Base-by-base conservation (phyloP, 2,797 vertebrate species). In the Orestias chungarensis region DNA sequence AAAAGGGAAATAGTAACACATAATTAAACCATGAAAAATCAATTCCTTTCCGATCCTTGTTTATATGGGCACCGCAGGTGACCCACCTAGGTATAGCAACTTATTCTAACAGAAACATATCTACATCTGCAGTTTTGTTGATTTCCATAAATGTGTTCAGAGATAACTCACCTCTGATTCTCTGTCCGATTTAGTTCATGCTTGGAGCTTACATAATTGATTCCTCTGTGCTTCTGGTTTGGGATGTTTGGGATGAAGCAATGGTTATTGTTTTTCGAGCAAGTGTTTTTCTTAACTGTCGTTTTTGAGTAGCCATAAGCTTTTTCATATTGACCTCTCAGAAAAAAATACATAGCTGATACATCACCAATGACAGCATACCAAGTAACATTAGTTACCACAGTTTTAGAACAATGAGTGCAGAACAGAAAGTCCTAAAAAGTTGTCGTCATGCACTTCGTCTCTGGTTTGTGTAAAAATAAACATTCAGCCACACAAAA, bases 401-500 rank as follows among this genome's bases (percentile, higher is more conserved):
- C 35, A 12, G 5, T 25, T 25, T 40, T 42, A 25, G 35, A 62
- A 40, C 23, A 11, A 52, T 52, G 10, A 27, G 11, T 52, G 10
- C 27, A 52, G n/a, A 25, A 14, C 50, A 62, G 42, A 38, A n/a
- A n/a, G 40, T 40, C 59, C 35, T 62, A 25, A 38, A 61, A 62
- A 8, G 23, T 40, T 62, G 59, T 25, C 35, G 59, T 25, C 35
- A 40, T 25, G 23, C 35, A 40, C n/a, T 2, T 3, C 4, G 15
- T 43, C 8, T 55, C 65, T 35, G 10, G 27, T 68, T 10, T 1
- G 2, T 49, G 11, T 6, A 40, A 2, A n/a, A 17, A 20, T 49
- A 71, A 71, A 49, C 33, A 61, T 40, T 62, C 44, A 25, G 31
- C 55, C 20, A 15, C 44, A 23, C 25, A 12, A 71, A n/a, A 29